Evolutionary conservation across 2,113 vertebrate genomes (phyloP).

Genomic region (Pollachius pollachius): DNA sequence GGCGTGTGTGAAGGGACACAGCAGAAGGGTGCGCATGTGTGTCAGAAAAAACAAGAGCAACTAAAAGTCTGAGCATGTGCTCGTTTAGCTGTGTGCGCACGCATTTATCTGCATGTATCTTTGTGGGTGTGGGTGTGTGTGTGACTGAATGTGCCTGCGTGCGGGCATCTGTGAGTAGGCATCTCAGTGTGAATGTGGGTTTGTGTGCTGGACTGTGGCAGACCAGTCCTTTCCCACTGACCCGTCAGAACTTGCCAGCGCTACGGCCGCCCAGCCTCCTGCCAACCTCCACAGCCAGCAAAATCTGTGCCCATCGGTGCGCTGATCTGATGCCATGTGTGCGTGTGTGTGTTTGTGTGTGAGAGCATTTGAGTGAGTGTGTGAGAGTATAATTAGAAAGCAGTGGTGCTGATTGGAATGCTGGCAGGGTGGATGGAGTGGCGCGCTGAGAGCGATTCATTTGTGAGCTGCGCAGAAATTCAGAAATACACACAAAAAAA

Average conservation of each 20-base stretch:
- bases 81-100: too few species aligned
- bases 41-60: not conserved
- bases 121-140: constrained; percentile 33
- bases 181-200: constrained; percentile 4
- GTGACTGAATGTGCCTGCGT: not conserved
- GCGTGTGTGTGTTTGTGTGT: not conserved
- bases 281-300: constrained; percentile 36
- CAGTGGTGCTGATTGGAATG: constrained; percentile 38
- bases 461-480: constrained; percentile 55
- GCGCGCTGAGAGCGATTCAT: constrained; percentile 53
- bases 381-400: constrained; percentile 56
- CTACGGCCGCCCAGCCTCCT: constrained; percentile 34
- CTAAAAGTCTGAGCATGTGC: too few species aligned
- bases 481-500: not conserved
- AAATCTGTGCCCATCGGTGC: constrained; percentile 39
- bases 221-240: constrained; percentile 41
- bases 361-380: not conserved
- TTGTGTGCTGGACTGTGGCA: constrained; percentile 18
- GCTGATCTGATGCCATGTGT: not conserved
- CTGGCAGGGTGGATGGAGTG: constrained; percentile 53
- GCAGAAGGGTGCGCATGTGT: not conserved
- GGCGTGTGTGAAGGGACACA: not conserved
- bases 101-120: constrained; percentile 14
- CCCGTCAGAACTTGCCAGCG: constrained; percentile 53
- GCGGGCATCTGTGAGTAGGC: constrained; percentile 15